These are phyloP conservation scores for Leiothrix lutea DNA, from an alignment of 2,113 vertebrate species.

Conservation along the genomic window DNA sequence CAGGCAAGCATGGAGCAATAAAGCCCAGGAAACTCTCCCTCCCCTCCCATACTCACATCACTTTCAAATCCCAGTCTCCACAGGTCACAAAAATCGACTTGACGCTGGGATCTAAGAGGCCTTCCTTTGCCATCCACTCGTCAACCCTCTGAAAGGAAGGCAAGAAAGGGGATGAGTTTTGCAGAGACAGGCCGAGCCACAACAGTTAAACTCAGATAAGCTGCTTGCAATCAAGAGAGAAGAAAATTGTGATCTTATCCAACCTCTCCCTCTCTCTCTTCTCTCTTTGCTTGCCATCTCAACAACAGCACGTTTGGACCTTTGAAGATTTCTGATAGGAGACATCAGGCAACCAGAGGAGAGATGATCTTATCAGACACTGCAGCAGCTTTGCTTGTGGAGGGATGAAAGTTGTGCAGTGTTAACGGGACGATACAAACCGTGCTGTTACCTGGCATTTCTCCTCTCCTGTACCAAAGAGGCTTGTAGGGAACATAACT, in stretches of 20 bases:
- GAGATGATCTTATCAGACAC: slow-evolving; percentile 65
- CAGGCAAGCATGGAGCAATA: not conserved
- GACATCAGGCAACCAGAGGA: slow-evolving; percentile 59
- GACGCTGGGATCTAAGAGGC: slow-evolving; percentile 84
- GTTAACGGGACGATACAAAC: not conserved
- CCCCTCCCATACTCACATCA: slow-evolving; percentile 81
- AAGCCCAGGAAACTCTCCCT: not conserved
- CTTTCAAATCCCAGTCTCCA: slow-evolving; percentile 88
- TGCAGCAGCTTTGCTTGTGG: not conserved
- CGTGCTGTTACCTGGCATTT: not conserved
- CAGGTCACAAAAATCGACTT: slow-evolving; percentile 88
- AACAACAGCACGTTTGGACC: slow-evolving; percentile 61
- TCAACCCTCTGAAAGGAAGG: slow-evolving; percentile 83
- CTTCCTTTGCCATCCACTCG: slow-evolving; percentile 86
- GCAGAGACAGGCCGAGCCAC: slow-evolving; percentile 60
- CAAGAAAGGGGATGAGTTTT: slow-evolving; percentile 71
- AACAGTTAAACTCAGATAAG: slow-evolving; percentile 72
- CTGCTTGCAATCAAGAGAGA: slow-evolving; percentile 71
- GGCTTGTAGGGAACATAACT: not conserved
- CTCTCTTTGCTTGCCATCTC: slow-evolving; percentile 56
- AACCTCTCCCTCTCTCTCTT: slow-evolving; percentile 41
- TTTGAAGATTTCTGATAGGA: slow-evolving; percentile 70
- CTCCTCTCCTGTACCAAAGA: not conserved
- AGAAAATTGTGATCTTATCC: slow-evolving; percentile 77
- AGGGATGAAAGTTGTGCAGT: slow-evolving; percentile 20